phyloP scores from a whole-genome alignment of 2,888 invertebrate species.

The Scotopteryx bipunctaria region DNA sequence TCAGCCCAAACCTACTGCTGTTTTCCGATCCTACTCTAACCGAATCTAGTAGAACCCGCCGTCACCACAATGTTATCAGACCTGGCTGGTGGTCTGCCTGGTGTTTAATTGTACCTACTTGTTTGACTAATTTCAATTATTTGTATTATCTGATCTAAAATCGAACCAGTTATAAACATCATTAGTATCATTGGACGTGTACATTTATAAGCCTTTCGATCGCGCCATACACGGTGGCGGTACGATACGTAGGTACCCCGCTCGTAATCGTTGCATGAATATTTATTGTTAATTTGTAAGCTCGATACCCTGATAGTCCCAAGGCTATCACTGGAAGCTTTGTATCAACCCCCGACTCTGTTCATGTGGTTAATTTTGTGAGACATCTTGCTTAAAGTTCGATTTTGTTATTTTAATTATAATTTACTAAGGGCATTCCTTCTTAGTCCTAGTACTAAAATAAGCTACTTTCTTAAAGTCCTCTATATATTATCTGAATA shows the following conservation, averaged over 20 bases:
- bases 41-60: too few species aligned
- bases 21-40: too few species aligned
- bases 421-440: too few species aligned
- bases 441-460: too few species aligned
- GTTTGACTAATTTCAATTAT: too few species aligned
- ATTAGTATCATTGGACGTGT: conserved; percentile 42
- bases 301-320: conserved; percentile 16
- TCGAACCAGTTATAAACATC: conserved; percentile 35
- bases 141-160: too few species aligned
- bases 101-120: too few species aligned
- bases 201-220: conserved; percentile 49
- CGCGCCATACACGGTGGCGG: conserved; percentile 49
- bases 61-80: too few species aligned
- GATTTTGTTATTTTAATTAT: neutral
- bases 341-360: neutral
- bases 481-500: too few species aligned
- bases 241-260: conserved; percentile 40
- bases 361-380: neutral
- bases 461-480: too few species aligned
- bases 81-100: too few species aligned
- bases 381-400: neutral
- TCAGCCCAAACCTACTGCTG: too few species aligned
- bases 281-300: conserved; percentile 79
- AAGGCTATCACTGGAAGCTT: conserved; percentile 9
- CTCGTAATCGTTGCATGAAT: conserved; percentile 67